Evolutionary conservation across 2,888 invertebrate genomes (phyloP).

Genomic region (Dioctria linearis): DNA sequence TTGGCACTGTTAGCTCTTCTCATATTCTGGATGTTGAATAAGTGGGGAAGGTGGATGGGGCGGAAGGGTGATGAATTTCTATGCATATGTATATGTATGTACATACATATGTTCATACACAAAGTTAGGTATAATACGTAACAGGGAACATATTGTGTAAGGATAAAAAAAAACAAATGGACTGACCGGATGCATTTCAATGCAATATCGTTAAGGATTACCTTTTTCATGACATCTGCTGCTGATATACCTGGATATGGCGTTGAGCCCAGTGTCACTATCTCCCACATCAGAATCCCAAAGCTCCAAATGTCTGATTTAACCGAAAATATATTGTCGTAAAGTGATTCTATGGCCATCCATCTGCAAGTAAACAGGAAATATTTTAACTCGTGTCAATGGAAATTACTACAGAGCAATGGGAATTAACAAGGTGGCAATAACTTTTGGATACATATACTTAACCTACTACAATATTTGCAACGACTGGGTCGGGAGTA

Average conservation of each 20-base stretch:
- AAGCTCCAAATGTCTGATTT: conserved; percentile 98
- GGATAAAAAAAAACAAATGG: neutral
- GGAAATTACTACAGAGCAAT: conserved; percentile 5
- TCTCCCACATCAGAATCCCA: conserved; percentile 95
- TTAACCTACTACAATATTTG: neutral
- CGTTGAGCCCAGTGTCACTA: conserved; percentile 94
- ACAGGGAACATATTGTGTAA: neutral
- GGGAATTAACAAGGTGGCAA: conserved; percentile 35
- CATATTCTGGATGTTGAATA: neutral
- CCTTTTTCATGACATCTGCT: conserved; percentile 91
- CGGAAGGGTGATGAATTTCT: neutral
- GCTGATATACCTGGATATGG: conserved; percentile 96
- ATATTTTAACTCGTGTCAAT: conserved; percentile 36
- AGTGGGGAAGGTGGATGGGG: neutral
- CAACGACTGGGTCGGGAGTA: no score
- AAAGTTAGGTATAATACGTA: neutral
- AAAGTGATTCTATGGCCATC: conserved; percentile 97
- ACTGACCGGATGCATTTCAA: neutral
- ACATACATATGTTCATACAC: neutral
- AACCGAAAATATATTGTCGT: conserved; percentile 93
- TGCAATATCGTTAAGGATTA: conserved; percentile 66
- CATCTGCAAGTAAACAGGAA: conserved; percentile 75
- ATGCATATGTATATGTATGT: conserved; percentile 2
- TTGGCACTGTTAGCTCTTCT: conserved; percentile 9
- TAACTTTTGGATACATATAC: neutral